Evolutionary conservation across 2,797 vertebrate genomes (phyloP), one percentile per base, ranked within the genome.

Genomic region (Clarias platycephalus): DNA sequence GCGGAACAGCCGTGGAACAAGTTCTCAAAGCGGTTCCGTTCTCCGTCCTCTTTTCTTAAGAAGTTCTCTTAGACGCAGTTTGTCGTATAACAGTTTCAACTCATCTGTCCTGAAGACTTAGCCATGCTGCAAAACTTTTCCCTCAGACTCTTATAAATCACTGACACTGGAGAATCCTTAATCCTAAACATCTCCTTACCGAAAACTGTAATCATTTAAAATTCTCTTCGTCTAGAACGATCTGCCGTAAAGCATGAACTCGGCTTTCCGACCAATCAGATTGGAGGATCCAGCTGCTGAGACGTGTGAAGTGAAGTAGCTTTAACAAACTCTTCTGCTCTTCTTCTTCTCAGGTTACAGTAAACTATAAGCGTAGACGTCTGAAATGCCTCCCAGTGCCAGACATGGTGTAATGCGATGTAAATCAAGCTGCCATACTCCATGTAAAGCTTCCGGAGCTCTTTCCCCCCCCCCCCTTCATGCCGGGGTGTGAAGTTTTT

Each of bases 351-450:
- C n/a, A 28, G 0, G n/a, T 64, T 66, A 53, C 78, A 49, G 10
- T 66, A 4, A 10, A 13, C 60, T 44, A 64, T 79, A 26, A 3
- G 18, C 40, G 15, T 26, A 66, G 62, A 34, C n/a, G n/a, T 66
- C n/a, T 1, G 4, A 49, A 26, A 80, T 63, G 34, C 58, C 7
- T 26, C 22, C 5, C 37, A 49, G 78, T 15, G 40, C 62, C 62
- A 80, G 78, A 80, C 62, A 7, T 15, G 62, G 62, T 66, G 78
- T 80, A 80, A 80, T 80, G 78, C 13, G 62, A 37, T 80, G 78
- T 80, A 80, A 80, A 66, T 80, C 62, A 66, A 53, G 78, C 44
- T 13, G 40, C 78, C 44, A 15, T 53, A 18, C 62, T 31, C 62
- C n/a, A 31, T 53, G 62, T 28, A 80, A 66, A 80, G 62, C 78